A percentile compares a stretch with the other conserved stretches of the same genome.
These are phyloP conservation scores for Agapostemon virescens DNA, from an alignment of 2,888 invertebrate species.

Conservation along the genomic window DNA sequence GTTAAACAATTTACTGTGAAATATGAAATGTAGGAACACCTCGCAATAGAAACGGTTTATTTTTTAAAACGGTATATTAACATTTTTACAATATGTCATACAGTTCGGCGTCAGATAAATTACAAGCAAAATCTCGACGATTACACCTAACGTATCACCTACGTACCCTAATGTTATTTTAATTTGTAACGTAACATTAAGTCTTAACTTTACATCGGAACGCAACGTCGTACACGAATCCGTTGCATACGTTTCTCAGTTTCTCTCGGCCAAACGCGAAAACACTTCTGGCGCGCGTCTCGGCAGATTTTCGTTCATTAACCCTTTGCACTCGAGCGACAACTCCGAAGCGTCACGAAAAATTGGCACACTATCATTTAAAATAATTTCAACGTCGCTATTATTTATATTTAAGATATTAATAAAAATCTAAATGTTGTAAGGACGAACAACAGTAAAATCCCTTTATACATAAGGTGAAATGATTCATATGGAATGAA, in stretches of 20 bases:
- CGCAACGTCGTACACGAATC: constrained; percentile 6
- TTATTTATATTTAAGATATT: too few relatives aligned
- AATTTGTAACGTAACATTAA: constrained; percentile 46
- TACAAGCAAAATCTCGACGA: constrained; percentile 64
- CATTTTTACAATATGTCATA: constrained; percentile 62
- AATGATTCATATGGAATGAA: too few relatives aligned
- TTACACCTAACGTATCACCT: constrained; percentile 54
- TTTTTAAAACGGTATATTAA: constrained; percentile 64
- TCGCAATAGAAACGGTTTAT: background rate
- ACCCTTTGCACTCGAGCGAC: too few relatives aligned
- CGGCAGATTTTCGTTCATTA: background rate
- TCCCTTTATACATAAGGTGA: too few relatives aligned
- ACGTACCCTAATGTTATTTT: constrained; percentile 58
- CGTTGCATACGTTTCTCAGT: constrained; percentile 37
- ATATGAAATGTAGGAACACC: background rate
- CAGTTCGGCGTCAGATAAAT: constrained; percentile 69
- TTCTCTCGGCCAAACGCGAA: constrained; percentile 13
- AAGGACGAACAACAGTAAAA: too few relatives aligned
- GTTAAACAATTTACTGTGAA: background rate
- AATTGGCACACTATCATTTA: too few relatives aligned
- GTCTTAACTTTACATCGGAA: constrained; percentile 35
- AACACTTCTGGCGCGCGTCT: constrained; percentile 38
- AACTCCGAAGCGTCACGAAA: too few relatives aligned
- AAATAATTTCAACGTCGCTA: too few relatives aligned
- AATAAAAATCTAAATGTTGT: too few relatives aligned